Base-by-base conservation (phyloP, 1,140 invertebrate species). In the Bombus haemorrhoidalis region DNA sequence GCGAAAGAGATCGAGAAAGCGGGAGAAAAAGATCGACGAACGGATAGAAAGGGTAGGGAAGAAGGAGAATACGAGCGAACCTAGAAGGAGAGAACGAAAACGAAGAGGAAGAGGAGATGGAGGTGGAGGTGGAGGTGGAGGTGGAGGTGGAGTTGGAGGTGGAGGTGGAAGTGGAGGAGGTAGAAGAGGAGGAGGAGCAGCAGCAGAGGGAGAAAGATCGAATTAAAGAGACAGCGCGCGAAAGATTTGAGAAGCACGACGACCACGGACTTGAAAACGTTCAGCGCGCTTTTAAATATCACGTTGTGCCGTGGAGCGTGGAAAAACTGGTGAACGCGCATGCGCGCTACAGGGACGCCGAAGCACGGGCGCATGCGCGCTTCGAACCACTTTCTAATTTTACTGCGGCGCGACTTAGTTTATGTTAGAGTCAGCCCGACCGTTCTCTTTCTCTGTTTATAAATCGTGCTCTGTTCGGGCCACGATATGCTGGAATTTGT, bases 211-310 rank as follows among this genome's bases (percentile, higher is more conserved):
- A 62, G 47, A 57, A 66, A 86, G 88, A 90, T 91, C 89, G 90
- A 92, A 92, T 92, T 89, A 89, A 92, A 88, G 91, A 80, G 85
- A 80, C 86, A 87, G 66, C 78, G 66, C 81, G 88, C 83, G 80
- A 87, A 91, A 88, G 85, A 86, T 74, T 73, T n/a, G 80, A 74
- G 59, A 69, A 84, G 66, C 81, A 88, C 68, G 47, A 83, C 71
- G 69, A 86, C 76, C 64, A 81, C 86, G 34, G 76, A 28, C 34
- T n/a, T 75, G 34, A 83, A 85, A 88, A 66, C 64, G 71, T 79
- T 62, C 73, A 57, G 73, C 82, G 73, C 83, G 66, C 85, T 89
- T 89, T 90, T 83, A 84, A 86, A 90, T 86, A 90, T 91, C 78
- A 57, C 73, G 78, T 59, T 62, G 53, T 41, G 22, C 37, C 22